A percentile compares a stretch with the other conserved stretches of the same genome.
phyloP scores from a whole-genome alignment of 2,113 vertebrate species.

The Azemiops feae region DNA sequence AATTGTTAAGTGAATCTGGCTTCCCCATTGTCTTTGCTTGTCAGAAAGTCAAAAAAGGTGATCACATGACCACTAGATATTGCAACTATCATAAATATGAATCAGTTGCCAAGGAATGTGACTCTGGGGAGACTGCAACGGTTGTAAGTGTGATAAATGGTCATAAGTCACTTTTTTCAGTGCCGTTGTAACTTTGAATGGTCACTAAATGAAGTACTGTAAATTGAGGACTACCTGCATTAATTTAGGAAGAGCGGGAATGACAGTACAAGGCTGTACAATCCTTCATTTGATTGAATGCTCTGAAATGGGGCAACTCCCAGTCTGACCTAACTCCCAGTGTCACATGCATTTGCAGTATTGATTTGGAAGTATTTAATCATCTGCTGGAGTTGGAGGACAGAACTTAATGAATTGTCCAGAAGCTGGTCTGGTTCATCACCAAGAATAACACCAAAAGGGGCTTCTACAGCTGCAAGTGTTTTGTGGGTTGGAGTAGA shows the following conservation, averaged over 20 bases:
- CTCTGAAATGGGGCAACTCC: not conserved
- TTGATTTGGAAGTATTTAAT: slow-evolving; percentile 5
- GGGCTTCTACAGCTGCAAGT: not conserved
- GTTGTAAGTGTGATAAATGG: not conserved
- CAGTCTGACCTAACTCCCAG: not conserved
- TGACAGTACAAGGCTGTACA: not conserved
- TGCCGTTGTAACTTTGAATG: not conserved
- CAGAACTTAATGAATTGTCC: slow-evolving; percentile 18
- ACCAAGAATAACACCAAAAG: not conserved
- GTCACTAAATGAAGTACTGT: not conserved
- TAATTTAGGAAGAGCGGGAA: not conserved
- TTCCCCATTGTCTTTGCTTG: not conserved
- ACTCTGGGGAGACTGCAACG: not conserved
- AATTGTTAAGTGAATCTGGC: not conserved
- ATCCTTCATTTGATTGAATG: not conserved
- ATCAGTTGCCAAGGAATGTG: not conserved
- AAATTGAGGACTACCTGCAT: not conserved
- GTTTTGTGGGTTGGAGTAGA: slow-evolving; percentile 15
- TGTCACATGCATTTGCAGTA: not conserved
- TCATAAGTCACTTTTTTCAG: not conserved
- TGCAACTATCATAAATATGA: not conserved
- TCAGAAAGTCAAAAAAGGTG: not conserved
- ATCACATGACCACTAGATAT: not conserved
- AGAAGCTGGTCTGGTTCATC: slow-evolving; percentile 1
- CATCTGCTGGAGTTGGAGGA: not conserved